Evolutionary conservation across 2,797 vertebrate species (phyloP), one percentile per base, ranked within the genome.

Genomic region (Halcyon leucocephala): DNA sequence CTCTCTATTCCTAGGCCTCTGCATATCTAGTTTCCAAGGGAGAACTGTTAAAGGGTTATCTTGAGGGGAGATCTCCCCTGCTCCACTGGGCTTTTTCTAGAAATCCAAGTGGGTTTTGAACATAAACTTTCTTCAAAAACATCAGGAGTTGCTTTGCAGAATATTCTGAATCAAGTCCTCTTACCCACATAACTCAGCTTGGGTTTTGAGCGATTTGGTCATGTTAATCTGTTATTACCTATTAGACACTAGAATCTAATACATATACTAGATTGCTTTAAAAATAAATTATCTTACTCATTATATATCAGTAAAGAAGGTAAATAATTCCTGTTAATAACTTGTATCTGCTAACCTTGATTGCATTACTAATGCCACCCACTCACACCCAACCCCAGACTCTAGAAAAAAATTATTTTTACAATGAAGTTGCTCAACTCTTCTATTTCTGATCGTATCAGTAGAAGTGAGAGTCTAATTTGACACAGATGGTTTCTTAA

Each of bases 11-110:
- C 82, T 84, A 71, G 60, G 37, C 35, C 44, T 71, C 41, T 62
- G 37, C 28, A 52, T 89, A 93, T 77, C 89, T 76, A 18, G 28
- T 96, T 95, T 96, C 92, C 33, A 66, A 82, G 46, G 24, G 70
- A 92, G 61, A 82, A 61, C 29, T 89, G 37, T 72, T 76, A 61
- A 74, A 88, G 55, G 25, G 37, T 87, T 92, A 86, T 94, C 82
- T 89, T 42, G 51, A 80, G 57, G 42, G 37, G 65, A 92, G 29
- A 83, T 76, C 37, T 91, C 21, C 46, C 20, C 44, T 62, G 5
- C 37, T 87, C 86, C 76, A 86, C 20, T 41, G 37, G 84, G 37
- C 49, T 35, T 77, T 79, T 86, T 11, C 54, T 78, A 64, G 58
- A 88, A 88, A 83, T 79, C 35, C 31, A 91, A 89, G 39, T 46